phyloP scores from a whole-genome alignment of 2,888 invertebrate species.

The Ptychoptera albimana region DNA sequence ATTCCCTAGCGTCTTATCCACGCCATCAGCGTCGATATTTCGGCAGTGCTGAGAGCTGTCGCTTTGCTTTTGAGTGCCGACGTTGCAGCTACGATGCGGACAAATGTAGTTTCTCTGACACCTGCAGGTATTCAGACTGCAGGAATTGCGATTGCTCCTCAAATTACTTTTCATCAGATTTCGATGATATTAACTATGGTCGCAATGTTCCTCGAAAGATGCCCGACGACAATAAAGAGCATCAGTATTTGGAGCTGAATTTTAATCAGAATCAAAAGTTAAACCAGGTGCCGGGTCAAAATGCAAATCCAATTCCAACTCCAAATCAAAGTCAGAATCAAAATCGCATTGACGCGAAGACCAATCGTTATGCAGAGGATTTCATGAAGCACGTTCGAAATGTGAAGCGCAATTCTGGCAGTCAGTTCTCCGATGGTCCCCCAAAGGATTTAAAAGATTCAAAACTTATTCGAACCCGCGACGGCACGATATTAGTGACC shows the following conservation, averaged over 20 bases:
- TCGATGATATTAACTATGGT: constrained; percentile 26
- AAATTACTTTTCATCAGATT: constrained; percentile 30
- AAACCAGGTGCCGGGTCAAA: too few species aligned
- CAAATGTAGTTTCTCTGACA: constrained; percentile 29
- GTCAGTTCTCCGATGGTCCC: too few species aligned
- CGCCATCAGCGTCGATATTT: constrained; percentile 23
- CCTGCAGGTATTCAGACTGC: constrained; percentile 26
- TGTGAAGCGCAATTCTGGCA: constrained; percentile 22
- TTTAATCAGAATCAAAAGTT: too few species aligned
- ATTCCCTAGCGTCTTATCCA: constrained; percentile 21
- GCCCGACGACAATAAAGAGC: too few species aligned
- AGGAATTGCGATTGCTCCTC: constrained; percentile 30
- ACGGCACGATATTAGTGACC: too few species aligned
- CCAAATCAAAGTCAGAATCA: constrained; percentile 6
- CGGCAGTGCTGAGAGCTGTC: constrained; percentile 29
- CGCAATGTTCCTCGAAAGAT: constrained; percentile 7
- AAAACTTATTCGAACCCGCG: too few species aligned
- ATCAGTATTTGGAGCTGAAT: too few species aligned
- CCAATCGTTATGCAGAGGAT: constrained; percentile 24
- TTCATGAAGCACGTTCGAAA: constrained; percentile 31
- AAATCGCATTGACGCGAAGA: constrained; percentile 15
- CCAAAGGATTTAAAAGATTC: too few species aligned
- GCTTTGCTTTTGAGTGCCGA: constrained; percentile 27
- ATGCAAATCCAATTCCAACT: not conserved
- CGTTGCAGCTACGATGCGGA: constrained; percentile 28